These are phyloP conservation scores for Notothenia coriiceps DNA, from an alignment of 2,113 vertebrate species.

Conservation along the genomic window DNA sequence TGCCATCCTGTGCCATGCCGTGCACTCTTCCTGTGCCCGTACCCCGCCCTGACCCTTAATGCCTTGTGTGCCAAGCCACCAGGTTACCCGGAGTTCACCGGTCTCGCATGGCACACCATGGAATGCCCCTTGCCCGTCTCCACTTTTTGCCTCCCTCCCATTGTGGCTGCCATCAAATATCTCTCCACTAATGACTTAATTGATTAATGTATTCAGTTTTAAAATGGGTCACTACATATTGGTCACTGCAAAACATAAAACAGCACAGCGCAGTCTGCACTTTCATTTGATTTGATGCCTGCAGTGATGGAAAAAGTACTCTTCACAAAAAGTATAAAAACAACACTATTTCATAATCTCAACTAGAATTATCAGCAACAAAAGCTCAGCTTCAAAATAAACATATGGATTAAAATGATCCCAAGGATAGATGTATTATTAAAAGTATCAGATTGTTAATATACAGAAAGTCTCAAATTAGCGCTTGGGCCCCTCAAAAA, in stretches of 20 bases:
- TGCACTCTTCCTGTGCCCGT: constrained; percentile 27
- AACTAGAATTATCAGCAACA: too few relatives aligned
- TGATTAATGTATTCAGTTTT: constrained; percentile 58
- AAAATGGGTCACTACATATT: constrained; percentile 41
- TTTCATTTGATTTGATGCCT: not conserved
- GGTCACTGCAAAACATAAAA: constrained; percentile 23
- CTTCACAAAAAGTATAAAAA: too few relatives aligned
- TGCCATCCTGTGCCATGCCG: constrained; percentile 48
- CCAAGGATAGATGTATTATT: too few relatives aligned
- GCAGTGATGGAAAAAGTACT: too few relatives aligned
- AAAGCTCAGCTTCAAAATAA: too few relatives aligned
- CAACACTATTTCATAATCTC: too few relatives aligned
- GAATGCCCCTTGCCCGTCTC: constrained; percentile 41
- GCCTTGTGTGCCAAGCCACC: constrained; percentile 44
- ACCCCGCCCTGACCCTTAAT: constrained; percentile 40
- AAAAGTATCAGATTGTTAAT: too few relatives aligned
- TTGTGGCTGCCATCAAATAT: constrained; percentile 44
- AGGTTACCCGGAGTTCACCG: constrained; percentile 75
- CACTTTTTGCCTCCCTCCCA: constrained; percentile 14
- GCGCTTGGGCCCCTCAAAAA: too few relatives aligned
- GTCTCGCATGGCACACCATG: constrained; percentile 55
- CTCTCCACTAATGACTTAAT: constrained; percentile 60
- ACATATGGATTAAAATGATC: too few relatives aligned
- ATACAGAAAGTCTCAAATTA: too few relatives aligned
- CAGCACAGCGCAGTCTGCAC: not conserved